Base-by-base conservation (phyloP, 92 coral and sea anemone species). In the Epizoanthus ramosus region DNA sequence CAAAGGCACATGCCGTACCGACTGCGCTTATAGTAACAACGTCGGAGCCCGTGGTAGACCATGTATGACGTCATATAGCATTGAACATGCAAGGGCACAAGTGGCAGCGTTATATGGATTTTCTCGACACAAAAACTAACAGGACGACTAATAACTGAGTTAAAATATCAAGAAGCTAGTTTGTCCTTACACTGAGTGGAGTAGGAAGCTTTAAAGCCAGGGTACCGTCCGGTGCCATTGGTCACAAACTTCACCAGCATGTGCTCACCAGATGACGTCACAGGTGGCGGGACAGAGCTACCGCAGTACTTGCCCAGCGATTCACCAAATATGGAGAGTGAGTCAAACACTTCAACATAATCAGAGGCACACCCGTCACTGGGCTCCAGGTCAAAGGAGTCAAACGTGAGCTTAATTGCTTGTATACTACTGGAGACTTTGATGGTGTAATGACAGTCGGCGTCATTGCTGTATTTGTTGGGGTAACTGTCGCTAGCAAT, bases 181-280 rank as follows among this genome's bases (percentile, higher is more conserved):
- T 58, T 21, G 4, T 37, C 71, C 92, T 85, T 81, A 89, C 92
- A 81, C 53, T 68, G 68, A 5, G 84, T 63, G 12, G 83, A 81
- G 75, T 52, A 90, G 66, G 90, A 81, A 15, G 94, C 97, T 69
- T 80, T 92, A 83, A 93, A 93, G 7, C 97, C 97, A 37, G 83
- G 79, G 84, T 79, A 88, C 12, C 80, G 79, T 24, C 90, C 89
- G 19, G 75, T 88, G 45, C 80, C 86, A 65, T 90, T 88, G 6
- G 90, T 70, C 22, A 64, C 83, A 52, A 93, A 93, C 18, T 75
- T 58, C 28, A 93, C 87, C 74, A 59, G 85, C 88, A 93, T 71
- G 8, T 57, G 45, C n/a, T 67, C 71, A 12, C 73, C 85, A 77
- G 68, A 67, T 2, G 90, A 81, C 56, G 83, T 81, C 19, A 90